Percentiles rank a stretch among this genome's conserved stretches.
phyloP scores from a whole-genome alignment of 2,797 vertebrate genomes.

The Setipinna tenuifilis region DNA sequence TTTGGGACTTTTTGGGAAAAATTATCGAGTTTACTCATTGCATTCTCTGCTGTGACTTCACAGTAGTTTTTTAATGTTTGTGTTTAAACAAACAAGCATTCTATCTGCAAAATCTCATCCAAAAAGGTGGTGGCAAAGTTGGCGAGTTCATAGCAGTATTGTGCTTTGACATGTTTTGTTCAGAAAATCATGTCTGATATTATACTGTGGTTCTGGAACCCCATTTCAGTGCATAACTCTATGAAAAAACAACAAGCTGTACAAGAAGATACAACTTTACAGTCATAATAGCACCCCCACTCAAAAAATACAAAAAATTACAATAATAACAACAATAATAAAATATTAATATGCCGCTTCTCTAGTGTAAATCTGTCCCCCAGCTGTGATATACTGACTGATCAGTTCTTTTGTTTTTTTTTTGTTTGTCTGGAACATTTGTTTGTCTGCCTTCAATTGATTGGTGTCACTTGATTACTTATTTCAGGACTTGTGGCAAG shows the following conservation, averaged over 20 bases:
- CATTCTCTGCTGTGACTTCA: no score
- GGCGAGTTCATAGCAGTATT: background rate
- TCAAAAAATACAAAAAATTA: background rate
- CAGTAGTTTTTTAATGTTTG: no score
- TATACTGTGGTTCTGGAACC: background rate
- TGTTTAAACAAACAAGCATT: no score
- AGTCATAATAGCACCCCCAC: background rate
- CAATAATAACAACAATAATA: background rate
- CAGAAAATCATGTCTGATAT: background rate
- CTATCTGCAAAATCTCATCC: background rate
- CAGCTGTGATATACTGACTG: background rate
- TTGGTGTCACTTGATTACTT: no score
- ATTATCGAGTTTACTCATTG: no score
- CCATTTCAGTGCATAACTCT: background rate
- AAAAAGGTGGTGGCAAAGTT: background rate
- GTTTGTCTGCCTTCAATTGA: background rate
- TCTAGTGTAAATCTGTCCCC: background rate
- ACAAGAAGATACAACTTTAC: background rate
- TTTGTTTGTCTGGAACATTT: background rate
- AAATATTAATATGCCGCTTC: background rate
- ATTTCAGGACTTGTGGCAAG: no score
- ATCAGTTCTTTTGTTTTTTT: background rate
- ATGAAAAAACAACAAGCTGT: background rate
- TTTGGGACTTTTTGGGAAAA: no score
- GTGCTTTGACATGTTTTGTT: background rate